Percentiles rank a stretch among this genome's conserved stretches.
Evolutionary conservation across 2,888 invertebrate species (phyloP).

Genomic region (Pristionchus entomophagus): DNA sequence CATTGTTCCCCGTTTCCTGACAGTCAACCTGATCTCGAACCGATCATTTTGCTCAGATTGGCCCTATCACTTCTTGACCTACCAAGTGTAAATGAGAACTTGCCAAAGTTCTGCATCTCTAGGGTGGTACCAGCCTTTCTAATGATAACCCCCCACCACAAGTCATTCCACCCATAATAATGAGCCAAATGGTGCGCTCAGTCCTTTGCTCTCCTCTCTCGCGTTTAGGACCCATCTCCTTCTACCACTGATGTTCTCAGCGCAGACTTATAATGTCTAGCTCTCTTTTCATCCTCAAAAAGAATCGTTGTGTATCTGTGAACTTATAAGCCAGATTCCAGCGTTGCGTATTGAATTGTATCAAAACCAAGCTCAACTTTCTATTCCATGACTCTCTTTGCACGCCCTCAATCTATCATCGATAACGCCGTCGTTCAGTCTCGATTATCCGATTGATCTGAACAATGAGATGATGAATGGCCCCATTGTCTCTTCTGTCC

Average conservation of each 20-base stretch:
- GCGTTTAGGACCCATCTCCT: neutral
- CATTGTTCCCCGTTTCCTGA: neutral
- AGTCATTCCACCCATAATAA: constrained; percentile 31
- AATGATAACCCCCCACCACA: constrained; percentile 11
- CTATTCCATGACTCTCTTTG: too few relatives aligned
- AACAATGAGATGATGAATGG: constrained; percentile 13
- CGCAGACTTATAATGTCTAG: too few relatives aligned
- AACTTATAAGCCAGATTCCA: too few relatives aligned
- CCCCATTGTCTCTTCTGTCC: constrained; percentile 19
- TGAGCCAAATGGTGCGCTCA: constrained; percentile 31
- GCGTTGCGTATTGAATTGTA: too few relatives aligned
- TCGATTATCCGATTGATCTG: neutral
- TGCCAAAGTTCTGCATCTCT: constrained; percentile 20
- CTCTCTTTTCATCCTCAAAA: too few relatives aligned
- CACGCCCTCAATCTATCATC: too few relatives aligned
- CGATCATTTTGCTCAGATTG: neutral
- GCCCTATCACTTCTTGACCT: neutral
- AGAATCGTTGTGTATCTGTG: too few relatives aligned
- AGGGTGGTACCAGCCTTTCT: too few relatives aligned
- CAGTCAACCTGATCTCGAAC: neutral
- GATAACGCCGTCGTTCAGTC: neutral
- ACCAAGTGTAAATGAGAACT: neutral
- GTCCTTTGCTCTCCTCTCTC: constrained; percentile 30
- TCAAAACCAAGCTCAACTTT: too few relatives aligned
- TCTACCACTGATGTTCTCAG: neutral